A percentile compares a stretch with the other conserved stretches of the same genome.
Evolutionary conservation across 1,140 invertebrate genomes (phyloP).

Genomic region (Mamestra configurata): DNA sequence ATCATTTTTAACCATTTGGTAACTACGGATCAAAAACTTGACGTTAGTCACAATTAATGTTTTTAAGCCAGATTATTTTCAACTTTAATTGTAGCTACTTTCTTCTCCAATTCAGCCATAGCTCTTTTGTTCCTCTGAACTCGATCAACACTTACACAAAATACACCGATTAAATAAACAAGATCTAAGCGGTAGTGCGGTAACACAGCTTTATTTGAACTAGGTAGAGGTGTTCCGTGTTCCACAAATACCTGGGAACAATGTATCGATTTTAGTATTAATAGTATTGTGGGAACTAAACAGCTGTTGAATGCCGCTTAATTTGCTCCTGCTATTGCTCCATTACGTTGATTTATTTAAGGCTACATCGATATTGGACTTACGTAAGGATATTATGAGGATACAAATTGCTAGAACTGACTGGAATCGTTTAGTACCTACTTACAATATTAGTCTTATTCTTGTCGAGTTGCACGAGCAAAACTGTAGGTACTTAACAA

Average conservation of each 20-base stretch:
- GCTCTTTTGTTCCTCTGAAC: too few relatives aligned
- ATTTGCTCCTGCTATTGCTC: not conserved
- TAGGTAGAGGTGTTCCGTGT: not conserved
- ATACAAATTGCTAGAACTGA: too few relatives aligned
- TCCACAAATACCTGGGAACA: conserved; percentile 6
- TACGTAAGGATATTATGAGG: not conserved
- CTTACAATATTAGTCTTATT: too few relatives aligned
- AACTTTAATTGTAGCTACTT: too few relatives aligned
- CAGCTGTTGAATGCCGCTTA: conserved; percentile 7
- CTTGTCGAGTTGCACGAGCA: too few relatives aligned
- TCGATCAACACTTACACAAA: not conserved
- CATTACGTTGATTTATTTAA: not conserved
- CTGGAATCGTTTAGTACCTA: too few relatives aligned
- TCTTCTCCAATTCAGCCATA: too few relatives aligned
- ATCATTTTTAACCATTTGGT: too few relatives aligned
- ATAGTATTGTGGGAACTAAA: conserved; percentile 9
- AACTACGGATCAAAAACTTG: too few relatives aligned
- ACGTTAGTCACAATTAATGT: too few relatives aligned
- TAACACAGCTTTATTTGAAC: not conserved
- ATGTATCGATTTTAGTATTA: conserved; percentile 11
- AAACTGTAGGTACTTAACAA: too few relatives aligned
- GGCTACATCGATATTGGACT: not conserved
- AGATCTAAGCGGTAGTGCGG: not conserved
- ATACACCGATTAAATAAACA: not conserved
- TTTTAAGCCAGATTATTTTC: too few relatives aligned